Percentiles rank a stretch among this genome's conserved stretches.
Evolutionary conservation across 2,113 vertebrate species (phyloP).

Genomic region (Xenus cinereus): DNA sequence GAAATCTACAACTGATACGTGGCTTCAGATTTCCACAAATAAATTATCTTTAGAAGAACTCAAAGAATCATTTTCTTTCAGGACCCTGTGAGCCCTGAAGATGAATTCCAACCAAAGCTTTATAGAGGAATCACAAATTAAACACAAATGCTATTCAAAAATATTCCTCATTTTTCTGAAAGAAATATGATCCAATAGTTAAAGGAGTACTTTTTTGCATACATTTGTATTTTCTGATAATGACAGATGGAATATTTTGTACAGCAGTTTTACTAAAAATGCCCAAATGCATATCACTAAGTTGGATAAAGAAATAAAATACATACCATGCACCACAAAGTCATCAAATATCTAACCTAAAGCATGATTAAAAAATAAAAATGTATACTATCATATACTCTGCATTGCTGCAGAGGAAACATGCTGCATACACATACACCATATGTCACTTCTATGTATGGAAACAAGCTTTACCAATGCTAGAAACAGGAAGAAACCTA

Average conservation of each 20-base stretch:
- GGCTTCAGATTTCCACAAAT: neutral
- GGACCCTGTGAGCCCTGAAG: neutral
- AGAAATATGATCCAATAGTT: neutral
- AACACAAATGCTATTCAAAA: neutral
- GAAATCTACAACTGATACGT: fast-evolving
- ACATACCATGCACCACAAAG: neutral
- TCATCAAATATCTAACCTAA: neutral
- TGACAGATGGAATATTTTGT: neutral
- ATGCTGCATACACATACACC: neutral
- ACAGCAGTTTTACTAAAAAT: neutral
- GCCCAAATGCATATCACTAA: neutral
- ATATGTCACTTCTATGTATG: neutral
- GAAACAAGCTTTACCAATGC: neutral
- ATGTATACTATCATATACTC: neutral
- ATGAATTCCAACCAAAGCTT: neutral
- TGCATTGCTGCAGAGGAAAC: neutral
- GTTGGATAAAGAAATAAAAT: neutral
- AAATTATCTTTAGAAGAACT: neutral
- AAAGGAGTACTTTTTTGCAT: neutral
- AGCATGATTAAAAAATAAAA: neutral
- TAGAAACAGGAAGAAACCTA: neutral
- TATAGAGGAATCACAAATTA: neutral
- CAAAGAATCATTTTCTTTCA: neutral
- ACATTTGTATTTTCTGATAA: neutral
- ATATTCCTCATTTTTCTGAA: neutral